A percentile compares a stretch with the other conserved stretches of the same genome.
phyloP scores from a whole-genome alignment of 1,140 invertebrate genomes.

The Ruditapes philippinarum region DNA sequence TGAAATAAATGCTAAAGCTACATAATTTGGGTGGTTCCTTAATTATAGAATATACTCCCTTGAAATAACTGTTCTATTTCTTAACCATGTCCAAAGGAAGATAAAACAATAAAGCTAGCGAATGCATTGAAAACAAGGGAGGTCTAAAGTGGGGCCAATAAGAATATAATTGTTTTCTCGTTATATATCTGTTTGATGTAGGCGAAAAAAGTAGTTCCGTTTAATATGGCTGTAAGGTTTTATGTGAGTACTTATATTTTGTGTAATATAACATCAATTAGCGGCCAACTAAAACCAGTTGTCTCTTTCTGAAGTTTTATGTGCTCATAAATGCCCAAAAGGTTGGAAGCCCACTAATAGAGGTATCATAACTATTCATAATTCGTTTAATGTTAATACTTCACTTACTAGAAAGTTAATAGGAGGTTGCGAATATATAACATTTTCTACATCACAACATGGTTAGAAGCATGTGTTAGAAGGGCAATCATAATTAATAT shows the following conservation, averaged over 20 bases:
- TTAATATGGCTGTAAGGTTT: background rate
- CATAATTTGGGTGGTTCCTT: background rate
- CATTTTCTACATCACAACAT: background rate
- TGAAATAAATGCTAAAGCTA: too few species aligned
- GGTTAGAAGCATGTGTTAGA: background rate
- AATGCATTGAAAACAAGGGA: background rate
- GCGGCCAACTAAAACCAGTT: slow-evolving; percentile 24
- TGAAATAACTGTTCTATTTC: background rate
- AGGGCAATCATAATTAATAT: background rate
- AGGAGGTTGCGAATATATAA: background rate
- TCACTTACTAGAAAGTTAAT: background rate
- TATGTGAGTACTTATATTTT: background rate
- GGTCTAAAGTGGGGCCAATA: slow-evolving; percentile 3
- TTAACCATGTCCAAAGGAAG: background rate
- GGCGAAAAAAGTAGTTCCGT: background rate
- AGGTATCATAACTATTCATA: slow-evolving; percentile 9
- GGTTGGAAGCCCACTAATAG: slow-evolving; percentile 16
- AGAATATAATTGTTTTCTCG: slow-evolving; percentile 46
- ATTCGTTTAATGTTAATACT: slow-evolving; percentile 33
- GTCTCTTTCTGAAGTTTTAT: background rate
- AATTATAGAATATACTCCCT: background rate
- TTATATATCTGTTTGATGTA: slow-evolving; percentile 24
- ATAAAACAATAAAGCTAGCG: background rate
- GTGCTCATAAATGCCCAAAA: slow-evolving; percentile 10
- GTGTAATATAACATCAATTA: slow-evolving; percentile 33